A percentile compares a stretch with the other conserved stretches of the same genome.
Conservation (phyloP, 2,113 vertebrate species). For the Salvelinus fontinalis region DNA sequence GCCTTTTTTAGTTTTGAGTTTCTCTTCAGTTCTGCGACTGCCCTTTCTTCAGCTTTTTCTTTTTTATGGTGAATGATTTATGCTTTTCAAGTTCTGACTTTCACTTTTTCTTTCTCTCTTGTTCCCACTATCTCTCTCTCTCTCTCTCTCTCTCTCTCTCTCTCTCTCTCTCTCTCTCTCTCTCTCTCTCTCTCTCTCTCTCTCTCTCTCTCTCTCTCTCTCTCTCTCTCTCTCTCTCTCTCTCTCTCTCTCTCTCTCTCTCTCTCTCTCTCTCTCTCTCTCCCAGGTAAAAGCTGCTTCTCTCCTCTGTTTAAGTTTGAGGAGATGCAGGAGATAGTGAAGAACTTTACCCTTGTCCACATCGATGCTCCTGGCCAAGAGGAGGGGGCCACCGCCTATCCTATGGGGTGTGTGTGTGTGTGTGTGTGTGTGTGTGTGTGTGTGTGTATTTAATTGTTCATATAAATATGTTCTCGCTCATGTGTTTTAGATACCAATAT, state of each 20-base stretch:
- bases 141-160: not conserved
- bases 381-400: slow-evolving; percentile 81
- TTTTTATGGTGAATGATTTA: too few relatives aligned
- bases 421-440: not conserved
- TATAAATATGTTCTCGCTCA: not conserved
- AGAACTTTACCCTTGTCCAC: slow-evolving; percentile 89
- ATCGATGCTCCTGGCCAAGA: slow-evolving; percentile 88
- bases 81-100: not conserved
- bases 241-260: not conserved
- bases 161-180: not conserved
- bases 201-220: not conserved
- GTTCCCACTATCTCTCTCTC: not conserved
- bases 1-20: not conserved
- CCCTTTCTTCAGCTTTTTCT: not conserved
- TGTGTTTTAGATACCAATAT: slow-evolving; percentile 81
- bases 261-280: slow-evolving; percentile 1
- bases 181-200: slow-evolving; percentile 1
- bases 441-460: not conserved
- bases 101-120: not conserved
- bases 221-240: not conserved
- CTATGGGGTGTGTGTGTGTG: slow-evolving; percentile 70
- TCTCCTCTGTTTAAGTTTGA: slow-evolving; percentile 84
- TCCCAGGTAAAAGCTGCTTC: slow-evolving; percentile 89
- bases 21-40: not conserved
- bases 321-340: slow-evolving; percentile 93